A percentile compares a stretch with the other conserved stretches of the same genome.
Evolutionary conservation across 2,888 invertebrate species (phyloP).

Genomic region (Apotomis betuletana): DNA sequence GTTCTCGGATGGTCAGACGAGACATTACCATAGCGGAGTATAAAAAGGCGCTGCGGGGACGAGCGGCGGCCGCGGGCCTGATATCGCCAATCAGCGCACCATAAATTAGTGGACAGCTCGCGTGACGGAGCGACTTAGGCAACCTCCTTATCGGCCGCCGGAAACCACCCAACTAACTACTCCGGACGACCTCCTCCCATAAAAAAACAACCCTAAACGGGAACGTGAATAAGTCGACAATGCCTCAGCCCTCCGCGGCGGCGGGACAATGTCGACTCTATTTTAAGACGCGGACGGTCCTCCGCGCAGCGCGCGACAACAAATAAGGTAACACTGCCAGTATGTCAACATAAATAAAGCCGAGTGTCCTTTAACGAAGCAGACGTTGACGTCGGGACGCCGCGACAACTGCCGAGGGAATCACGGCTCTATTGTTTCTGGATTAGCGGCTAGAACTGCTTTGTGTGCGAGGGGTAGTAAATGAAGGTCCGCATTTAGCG

Average conservation of each 20-base stretch:
- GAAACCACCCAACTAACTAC: constrained; percentile 70
- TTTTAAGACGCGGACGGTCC: constrained; percentile 57
- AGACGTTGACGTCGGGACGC: constrained; percentile 78
- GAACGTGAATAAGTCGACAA: constrained; percentile 62
- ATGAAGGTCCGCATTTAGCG: constrained; percentile 80
- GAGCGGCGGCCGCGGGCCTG: constrained; percentile 64
- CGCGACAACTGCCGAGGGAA: constrained; percentile 65
- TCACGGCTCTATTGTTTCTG: constrained; percentile 64
- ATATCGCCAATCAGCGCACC: constrained; percentile 80
- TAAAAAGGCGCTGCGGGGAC: constrained; percentile 61
- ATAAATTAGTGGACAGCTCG: constrained; percentile 82
- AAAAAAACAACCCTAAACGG: constrained; percentile 62
- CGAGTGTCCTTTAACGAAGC: constrained; percentile 83
- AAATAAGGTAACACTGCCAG: constrained; percentile 79
- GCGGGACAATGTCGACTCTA: constrained; percentile 64
- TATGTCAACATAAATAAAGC: constrained; percentile 83
- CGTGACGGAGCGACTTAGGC: constrained; percentile 79
- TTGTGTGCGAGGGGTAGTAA: constrained; percentile 64
- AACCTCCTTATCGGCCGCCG: constrained; percentile 77
- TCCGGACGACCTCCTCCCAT: constrained; percentile 50
- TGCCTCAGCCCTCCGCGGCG: constrained; percentile 53
- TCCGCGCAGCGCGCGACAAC: constrained; percentile 61
- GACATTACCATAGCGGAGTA: constrained; percentile 69
- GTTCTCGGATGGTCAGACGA: constrained; percentile 60
- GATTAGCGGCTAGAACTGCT: constrained; percentile 61